Evolutionary conservation across 2,888 invertebrate species (phyloP).

Genomic region (Leucania comma): DNA sequence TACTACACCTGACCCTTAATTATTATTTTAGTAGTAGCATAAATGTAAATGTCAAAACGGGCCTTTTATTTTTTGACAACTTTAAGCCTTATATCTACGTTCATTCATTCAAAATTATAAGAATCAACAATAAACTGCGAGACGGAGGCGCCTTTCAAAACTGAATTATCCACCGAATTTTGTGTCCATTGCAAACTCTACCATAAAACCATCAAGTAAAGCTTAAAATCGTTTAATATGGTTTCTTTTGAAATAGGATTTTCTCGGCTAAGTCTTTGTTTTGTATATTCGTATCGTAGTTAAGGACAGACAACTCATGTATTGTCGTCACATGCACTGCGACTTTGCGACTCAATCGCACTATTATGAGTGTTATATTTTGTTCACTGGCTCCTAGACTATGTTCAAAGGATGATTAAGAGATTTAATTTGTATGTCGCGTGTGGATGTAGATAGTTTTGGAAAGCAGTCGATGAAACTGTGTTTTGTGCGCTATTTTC

Average conservation of each 20-base stretch:
- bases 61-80: no score
- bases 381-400: conserved; percentile 25
- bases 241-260: conserved; percentile 57
- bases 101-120: conserved; percentile 64
- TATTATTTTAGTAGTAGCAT: no score
- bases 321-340: conserved; percentile 59
- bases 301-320: conserved; percentile 67
- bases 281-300: conserved; percentile 70
- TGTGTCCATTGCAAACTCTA: conserved; percentile 24
- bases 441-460: conserved; percentile 17
- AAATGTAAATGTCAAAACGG: no score
- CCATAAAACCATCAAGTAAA: conserved; percentile 13
- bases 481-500: conserved; percentile 7
- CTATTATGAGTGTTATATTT: conserved; percentile 42
- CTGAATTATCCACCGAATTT: conserved; percentile 68
- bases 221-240: conserved; percentile 39
- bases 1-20: no score
- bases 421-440: conserved; percentile 30
- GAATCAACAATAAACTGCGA: conserved; percentile 63
- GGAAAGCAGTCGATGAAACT: conserved; percentile 17
- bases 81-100: conserved; percentile 33
- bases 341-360: conserved; percentile 46
- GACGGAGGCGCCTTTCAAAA: conserved; percentile 67
- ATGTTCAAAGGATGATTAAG: conserved; percentile 41
- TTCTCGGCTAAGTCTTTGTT: conserved; percentile 71